phyloP scores from a whole-genome alignment of 37 sponge, comb jelly and placozoan genomes.

The Cladorhizidae sp. region DNA sequence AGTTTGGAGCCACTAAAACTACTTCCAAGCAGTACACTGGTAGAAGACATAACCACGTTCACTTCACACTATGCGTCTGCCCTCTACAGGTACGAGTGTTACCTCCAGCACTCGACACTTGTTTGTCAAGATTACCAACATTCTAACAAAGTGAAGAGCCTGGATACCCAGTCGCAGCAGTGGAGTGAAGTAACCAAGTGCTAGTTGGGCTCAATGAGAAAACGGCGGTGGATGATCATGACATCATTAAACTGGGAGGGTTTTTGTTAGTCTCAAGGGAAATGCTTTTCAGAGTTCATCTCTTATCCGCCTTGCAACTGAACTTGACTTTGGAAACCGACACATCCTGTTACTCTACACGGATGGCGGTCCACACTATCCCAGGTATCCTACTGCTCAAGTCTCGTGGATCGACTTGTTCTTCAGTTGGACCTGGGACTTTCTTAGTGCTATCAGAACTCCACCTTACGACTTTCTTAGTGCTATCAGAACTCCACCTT shows the following conservation, averaged over 20 bases:
- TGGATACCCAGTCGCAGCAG: conserved; percentile 62
- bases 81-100: conserved; percentile 42
- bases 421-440: conserved; percentile 32
- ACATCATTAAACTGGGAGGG: conserved; percentile 29
- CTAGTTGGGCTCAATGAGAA: conserved; percentile 22
- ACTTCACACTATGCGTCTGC: conserved; percentile 46
- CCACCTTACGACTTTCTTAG: conserved; percentile 34
- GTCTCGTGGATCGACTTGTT: conserved; percentile 40
- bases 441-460: conserved; percentile 40
- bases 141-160: conserved; percentile 63
- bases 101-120: conserved; percentile 7
- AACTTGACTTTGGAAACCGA: conserved; percentile 19
- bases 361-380: conserved; percentile 23
- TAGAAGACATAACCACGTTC: conserved; percentile 27
- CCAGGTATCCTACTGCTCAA: conserved; percentile 30
- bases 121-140: conserved; percentile 50
- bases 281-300: conserved; percentile 20
- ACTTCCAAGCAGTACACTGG: conserved; percentile 27
- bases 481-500: conserved; percentile 54
- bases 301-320: conserved; percentile 45
- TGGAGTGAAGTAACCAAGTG: conserved; percentile 30
- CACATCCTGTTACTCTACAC: conserved; percentile 5
- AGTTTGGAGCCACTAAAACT: conserved; percentile 48
- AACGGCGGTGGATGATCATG: conserved; percentile 41
- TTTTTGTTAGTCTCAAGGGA: conserved; percentile 17